Evolutionary conservation across 2,888 invertebrate genomes (phyloP).

Genomic region (Nemapogon koenigi): DNA sequence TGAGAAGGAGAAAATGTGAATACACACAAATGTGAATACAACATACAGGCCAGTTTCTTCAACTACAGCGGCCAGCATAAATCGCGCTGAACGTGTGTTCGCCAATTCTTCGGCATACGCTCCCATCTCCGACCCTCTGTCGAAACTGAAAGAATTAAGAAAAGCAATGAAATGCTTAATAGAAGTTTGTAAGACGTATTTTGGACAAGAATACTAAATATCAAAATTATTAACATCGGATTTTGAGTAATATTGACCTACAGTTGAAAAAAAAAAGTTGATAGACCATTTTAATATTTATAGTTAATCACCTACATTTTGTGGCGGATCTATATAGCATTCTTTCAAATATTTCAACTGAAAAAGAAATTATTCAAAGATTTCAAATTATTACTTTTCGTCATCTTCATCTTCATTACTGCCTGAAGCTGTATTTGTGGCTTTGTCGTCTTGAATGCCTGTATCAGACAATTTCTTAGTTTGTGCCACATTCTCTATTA

Average conservation of each 20-base stretch:
- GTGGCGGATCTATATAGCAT: too few species aligned
- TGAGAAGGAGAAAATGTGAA: too few species aligned
- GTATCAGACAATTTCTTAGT: constrained; percentile 78
- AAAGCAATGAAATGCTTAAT: too few species aligned
- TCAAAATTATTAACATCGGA: too few species aligned
- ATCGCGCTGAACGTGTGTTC: constrained; percentile 87
- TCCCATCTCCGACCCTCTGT: constrained; percentile 60
- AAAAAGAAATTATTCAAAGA: too few species aligned
- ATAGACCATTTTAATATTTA: constrained; percentile 18
- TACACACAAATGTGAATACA: constrained; percentile 5
- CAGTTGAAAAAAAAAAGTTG: too few species aligned
- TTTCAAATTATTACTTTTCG: constrained; percentile 45
- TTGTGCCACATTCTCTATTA: constrained; percentile 88
- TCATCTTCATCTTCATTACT: constrained; percentile 87
- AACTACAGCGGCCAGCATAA: constrained; percentile 89
- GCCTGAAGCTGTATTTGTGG: constrained; percentile 88
- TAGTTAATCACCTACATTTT: not conserved
- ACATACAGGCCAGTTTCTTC: constrained; percentile 87
- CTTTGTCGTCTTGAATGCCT: constrained; percentile 74
- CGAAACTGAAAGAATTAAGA: constrained; percentile 32
- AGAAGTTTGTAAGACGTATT: too few species aligned
- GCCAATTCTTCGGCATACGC: constrained; percentile 73
- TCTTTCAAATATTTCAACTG: too few species aligned
- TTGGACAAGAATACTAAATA: too few species aligned
- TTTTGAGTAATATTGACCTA: too few species aligned